Percentiles rank a stretch among this genome's conserved stretches.
phyloP scores from a whole-genome alignment of 2,888 invertebrate genomes.

The Rosalia funebris region DNA sequence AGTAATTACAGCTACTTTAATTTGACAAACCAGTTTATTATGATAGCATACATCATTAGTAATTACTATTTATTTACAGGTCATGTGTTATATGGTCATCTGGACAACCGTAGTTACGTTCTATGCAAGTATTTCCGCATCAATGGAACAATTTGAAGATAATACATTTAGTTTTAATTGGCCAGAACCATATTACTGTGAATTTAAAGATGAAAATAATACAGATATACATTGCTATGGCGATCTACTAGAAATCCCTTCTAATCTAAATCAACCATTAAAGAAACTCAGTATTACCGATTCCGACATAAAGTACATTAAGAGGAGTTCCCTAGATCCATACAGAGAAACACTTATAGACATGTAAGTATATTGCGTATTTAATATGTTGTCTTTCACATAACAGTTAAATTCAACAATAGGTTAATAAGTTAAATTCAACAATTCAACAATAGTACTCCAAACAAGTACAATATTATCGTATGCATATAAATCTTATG shows the following conservation, averaged over 20 bases:
- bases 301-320: slow-evolving; percentile 55
- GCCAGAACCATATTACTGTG: slow-evolving; percentile 35
- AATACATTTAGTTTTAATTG: not conserved
- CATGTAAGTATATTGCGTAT: slow-evolving; percentile 62
- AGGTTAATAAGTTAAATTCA: too few relatives aligned
- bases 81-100: slow-evolving; percentile 36
- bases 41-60: too few relatives aligned
- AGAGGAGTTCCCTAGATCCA: slow-evolving; percentile 54
- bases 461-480: too few relatives aligned
- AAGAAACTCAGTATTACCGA: slow-evolving; percentile 59
- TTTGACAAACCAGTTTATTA: too few relatives aligned
- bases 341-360: slow-evolving; percentile 59
- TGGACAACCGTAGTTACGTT: slow-evolving; percentile 25
- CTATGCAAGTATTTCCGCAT: slow-evolving; percentile 15
- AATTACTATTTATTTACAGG: slow-evolving; percentile 36
- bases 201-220: slow-evolving; percentile 39
- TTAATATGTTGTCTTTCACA: slow-evolving; percentile 5
- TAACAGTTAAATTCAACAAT: too few relatives aligned
- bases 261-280: slow-evolving; percentile 52
- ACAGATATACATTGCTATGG: slow-evolving; percentile 55
- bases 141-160: slow-evolving; percentile 7
- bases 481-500: too few relatives aligned
- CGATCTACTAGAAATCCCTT: slow-evolving; percentile 54
- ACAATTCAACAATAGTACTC: too few relatives aligned
- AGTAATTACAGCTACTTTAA: too few relatives aligned